A percentile compares a stretch with the other conserved stretches of the same genome.
phyloP scores from a whole-genome alignment of 2,888 invertebrate genomes.

The Agelastica alni region DNA sequence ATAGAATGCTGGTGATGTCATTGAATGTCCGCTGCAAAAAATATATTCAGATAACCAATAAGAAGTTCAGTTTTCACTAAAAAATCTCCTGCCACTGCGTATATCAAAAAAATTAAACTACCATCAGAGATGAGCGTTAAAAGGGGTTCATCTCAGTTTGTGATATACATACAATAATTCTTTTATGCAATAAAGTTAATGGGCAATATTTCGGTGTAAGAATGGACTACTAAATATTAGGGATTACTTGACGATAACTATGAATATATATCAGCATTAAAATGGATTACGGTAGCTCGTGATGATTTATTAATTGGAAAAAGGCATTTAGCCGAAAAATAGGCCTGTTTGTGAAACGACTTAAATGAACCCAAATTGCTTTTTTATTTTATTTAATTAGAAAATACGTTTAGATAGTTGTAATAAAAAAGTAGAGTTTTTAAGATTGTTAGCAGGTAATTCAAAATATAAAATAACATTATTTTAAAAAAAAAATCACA shows the following conservation, averaged over 20 bases:
- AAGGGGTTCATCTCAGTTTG: constrained; percentile 34
- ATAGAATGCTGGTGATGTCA: no score
- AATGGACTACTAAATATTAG: constrained; percentile 43
- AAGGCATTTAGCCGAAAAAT: constrained; percentile 5
- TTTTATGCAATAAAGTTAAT: constrained; percentile 40
- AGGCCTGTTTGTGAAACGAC: not conserved
- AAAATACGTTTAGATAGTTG: no score
- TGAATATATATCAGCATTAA: constrained; percentile 45
- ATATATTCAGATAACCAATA: no score
- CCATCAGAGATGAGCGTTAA: not conserved
- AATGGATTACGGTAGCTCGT: constrained; percentile 37
- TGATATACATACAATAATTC: constrained; percentile 44
- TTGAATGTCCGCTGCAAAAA: no score
- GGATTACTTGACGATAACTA: constrained; percentile 46
- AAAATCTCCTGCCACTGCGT: not conserved
- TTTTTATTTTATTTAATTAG: no score
- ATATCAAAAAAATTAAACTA: constrained; percentile 3
- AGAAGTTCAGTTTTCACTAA: no score
- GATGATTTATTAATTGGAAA: constrained; percentile 36
- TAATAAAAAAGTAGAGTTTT: no score
- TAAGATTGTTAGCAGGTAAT: no score
- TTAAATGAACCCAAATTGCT: not conserved
- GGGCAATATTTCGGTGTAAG: constrained; percentile 38
- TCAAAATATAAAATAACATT: no score
- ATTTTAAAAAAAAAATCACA: no score